These are phyloP conservation scores for Chelonoidis abingdonii DNA, from an alignment of 2,113 vertebrate genomes.

Conservation along the genomic window DNA sequence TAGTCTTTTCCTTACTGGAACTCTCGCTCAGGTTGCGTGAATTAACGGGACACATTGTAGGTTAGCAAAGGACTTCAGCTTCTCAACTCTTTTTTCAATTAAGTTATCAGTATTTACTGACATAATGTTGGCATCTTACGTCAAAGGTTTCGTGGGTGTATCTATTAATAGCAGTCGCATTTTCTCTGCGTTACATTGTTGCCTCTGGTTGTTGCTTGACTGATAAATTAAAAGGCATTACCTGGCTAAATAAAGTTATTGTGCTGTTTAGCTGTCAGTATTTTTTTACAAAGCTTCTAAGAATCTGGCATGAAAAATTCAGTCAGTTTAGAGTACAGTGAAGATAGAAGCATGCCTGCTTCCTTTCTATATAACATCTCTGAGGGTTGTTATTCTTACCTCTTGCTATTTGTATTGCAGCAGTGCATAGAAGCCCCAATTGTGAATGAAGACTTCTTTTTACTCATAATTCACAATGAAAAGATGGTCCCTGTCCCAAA, in stretches of 20 bases:
- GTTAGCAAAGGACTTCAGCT: background rate
- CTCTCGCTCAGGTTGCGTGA: background rate
- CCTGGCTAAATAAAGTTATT: background rate
- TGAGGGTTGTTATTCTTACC: background rate
- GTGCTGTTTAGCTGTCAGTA: background rate
- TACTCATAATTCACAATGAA: background rate
- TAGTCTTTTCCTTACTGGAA: background rate
- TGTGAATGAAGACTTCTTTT: background rate
- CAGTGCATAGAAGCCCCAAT: background rate
- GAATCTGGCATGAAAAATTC: background rate
- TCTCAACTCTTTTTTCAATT: background rate
- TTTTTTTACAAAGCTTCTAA: background rate
- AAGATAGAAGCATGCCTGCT: background rate
- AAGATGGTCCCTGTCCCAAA: background rate
- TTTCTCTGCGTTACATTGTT: background rate
- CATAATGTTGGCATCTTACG: background rate
- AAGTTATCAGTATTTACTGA: conserved; percentile 3
- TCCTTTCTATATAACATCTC: background rate
- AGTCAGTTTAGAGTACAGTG: background rate
- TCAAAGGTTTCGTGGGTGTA: background rate
- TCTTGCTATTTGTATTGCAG: background rate
- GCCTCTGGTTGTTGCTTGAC: background rate
- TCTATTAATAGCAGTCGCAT: background rate
- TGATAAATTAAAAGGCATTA: conserved; percentile 8
- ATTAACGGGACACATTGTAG: background rate